These are phyloP conservation scores for Laspeyria flexula DNA, from an alignment of 2,888 invertebrate species.

Conservation along the genomic window DNA sequence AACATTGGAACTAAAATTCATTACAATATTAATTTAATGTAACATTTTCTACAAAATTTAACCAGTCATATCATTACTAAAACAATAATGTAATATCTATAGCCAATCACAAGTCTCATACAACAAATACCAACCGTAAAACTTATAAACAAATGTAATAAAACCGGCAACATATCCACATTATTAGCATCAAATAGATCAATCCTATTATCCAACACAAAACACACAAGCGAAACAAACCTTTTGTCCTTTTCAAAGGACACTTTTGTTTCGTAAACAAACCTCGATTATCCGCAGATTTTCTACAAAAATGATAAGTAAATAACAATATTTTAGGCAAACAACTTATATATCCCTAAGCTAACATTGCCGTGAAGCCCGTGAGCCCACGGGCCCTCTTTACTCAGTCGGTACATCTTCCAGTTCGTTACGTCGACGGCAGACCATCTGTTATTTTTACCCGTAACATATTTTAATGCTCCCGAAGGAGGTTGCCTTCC, in stretches of 20 bases:
- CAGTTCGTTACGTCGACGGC: constrained; percentile 74
- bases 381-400: constrained; percentile 55
- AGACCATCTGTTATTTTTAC: constrained; percentile 82
- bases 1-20: no score
- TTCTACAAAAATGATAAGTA: constrained; percentile 79
- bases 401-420: constrained; percentile 62
- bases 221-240: constrained; percentile 44
- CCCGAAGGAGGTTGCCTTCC: constrained; percentile 61
- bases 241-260: constrained; percentile 63
- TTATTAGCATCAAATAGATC: constrained; percentile 7
- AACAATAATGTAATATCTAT: no score
- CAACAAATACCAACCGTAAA: background rate
- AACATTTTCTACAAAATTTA: no score
- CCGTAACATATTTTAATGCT: constrained; percentile 82
- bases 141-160: background rate
- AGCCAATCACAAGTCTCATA: no score
- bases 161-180: background rate
- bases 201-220: constrained; percentile 32
- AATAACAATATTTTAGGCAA: constrained; percentile 82
- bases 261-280: constrained; percentile 70
- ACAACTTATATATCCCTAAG: constrained; percentile 78
- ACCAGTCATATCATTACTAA: no score
- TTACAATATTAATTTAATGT: no score
- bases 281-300: constrained; percentile 78
- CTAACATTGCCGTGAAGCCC: constrained; percentile 58